A percentile compares a stretch with the other conserved stretches of the same genome.
phyloP scores from a whole-genome alignment of 2,888 invertebrate genomes.

The Adelphocoris suturalis region DNA sequence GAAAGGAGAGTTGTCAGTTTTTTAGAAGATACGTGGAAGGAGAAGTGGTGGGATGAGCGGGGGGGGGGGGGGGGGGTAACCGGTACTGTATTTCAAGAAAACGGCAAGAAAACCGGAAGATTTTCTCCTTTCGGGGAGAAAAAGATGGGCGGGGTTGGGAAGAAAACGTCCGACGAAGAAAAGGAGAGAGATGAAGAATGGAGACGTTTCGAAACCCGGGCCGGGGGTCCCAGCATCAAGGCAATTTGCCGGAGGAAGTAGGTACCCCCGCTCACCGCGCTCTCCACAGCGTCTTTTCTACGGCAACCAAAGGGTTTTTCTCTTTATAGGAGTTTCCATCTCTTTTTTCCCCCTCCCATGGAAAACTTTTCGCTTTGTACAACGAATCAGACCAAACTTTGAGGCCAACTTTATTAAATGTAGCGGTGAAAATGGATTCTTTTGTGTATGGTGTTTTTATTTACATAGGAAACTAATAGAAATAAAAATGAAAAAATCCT shows the following conservation, averaged over 20 bases:
- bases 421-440: slow-evolving; percentile 27
- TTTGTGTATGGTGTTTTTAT: not conserved
- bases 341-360: not conserved
- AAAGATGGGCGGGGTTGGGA: not conserved
- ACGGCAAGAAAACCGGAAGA: slow-evolving; percentile 3
- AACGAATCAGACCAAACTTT: slow-evolving; percentile 54
- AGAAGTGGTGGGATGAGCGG: not conserved
- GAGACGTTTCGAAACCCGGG: slow-evolving; percentile 53
- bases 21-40: not conserved
- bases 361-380: slow-evolving; percentile 55
- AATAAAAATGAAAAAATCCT: no score
- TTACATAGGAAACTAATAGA: not conserved
- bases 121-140: slow-evolving; percentile 14
- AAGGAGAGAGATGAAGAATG: slow-evolving; percentile 62
- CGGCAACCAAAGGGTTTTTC: slow-evolving; percentile 59
- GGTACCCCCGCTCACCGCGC: not conserved
- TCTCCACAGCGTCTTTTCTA: not conserved
- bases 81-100: slow-evolving; percentile 43
- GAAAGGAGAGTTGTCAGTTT: not conserved
- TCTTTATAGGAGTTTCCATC: slow-evolving; percentile 58
- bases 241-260: slow-evolving; percentile 68
- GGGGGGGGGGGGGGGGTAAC: not conserved
- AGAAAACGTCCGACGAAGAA: not conserved
- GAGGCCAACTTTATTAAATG: slow-evolving; percentile 19
- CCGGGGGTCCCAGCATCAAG: slow-evolving; percentile 58